Evolutionary conservation across 2,797 vertebrate species (phyloP), one percentile per base, ranked within the genome.

Genomic region (Schizopygopsis pylzovi): DNA sequence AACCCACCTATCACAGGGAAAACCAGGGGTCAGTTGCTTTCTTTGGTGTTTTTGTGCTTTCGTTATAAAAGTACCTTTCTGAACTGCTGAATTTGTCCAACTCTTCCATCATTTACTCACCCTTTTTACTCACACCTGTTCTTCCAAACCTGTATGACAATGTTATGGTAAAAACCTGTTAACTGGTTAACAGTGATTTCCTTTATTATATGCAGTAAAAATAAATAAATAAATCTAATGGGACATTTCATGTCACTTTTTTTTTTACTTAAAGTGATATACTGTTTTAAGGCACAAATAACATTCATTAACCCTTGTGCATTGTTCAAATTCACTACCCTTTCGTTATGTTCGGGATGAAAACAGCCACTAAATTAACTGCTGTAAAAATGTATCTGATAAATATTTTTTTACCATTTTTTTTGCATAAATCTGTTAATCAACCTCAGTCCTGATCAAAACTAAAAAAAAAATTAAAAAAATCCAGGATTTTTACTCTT

Each of bases 81-180:
- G 25, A 49, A 52, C 72, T 52, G 45, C 72, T 75, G 16, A 76
- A 20, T 37, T 52, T 16, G 43, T 16, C 47, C 7, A 73, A 28
- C 45, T 25, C 70, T 15, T 6, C 1, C 13, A 4, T 73, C 7
- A 73, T 73, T 47, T 49, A 73, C 12, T 73, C n/a, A 73, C 71
- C n/a, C 43, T 47, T n/a, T 61, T 12, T n/a, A 61, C 10, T 61
- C 28, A 33, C 28, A 65, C 28, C 28, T 75, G 45, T 75, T 33
- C n/a, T 75, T 75, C 72, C 25, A 75, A 49, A 28, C 22, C 20
- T 45, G 20, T 71, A n/a, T 43, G 41, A 71, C n/a, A 71, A 71
- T 71, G 11, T 5, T 45, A n/a, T 4, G 22, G 22, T 45, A n/a
- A n/a, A 25, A 67, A 63, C n/a, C 28, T 65, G 2, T 45, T 45